Conservation (phyloP, 2,797 vertebrate genomes). For the Chromobotia macracanthus region DNA sequence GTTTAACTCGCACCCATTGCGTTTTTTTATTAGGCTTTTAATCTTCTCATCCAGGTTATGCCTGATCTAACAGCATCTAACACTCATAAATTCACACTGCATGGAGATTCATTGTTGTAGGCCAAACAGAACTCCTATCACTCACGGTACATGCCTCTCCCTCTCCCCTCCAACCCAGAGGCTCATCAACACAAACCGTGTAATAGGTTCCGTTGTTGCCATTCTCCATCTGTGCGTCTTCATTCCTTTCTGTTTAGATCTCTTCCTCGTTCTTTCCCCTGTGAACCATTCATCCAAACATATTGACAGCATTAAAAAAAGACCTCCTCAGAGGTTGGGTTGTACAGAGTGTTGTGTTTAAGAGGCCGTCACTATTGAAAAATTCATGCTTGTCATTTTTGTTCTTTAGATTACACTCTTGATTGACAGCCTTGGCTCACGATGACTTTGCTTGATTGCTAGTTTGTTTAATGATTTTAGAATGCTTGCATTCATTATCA, state of each 20-base stretch:
- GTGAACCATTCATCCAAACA: background rate
- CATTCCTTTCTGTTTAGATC: conserved; percentile 53
- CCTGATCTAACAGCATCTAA: conserved; percentile 34
- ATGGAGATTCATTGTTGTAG: conserved; percentile 30
- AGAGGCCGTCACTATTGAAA: conserved; percentile 29
- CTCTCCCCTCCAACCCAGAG: conserved; percentile 23
- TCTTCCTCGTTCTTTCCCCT: conserved; percentile 38
- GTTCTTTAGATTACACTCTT: conserved; percentile 10
- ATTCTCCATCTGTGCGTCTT: conserved; percentile 23
- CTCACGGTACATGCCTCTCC: background rate
- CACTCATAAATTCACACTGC: conserved; percentile 29
- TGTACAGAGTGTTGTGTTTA: conserved; percentile 31
- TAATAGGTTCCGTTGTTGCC: conserved; percentile 39
- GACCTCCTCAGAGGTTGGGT: background rate
- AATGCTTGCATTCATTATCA: no score
- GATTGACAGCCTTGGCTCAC: background rate
- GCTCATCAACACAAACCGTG: conserved; percentile 37
- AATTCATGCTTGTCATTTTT: conserved; percentile 41
- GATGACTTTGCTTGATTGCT: background rate
- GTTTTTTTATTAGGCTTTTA: conserved; percentile 37
- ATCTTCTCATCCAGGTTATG: conserved; percentile 32
- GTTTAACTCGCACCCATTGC: background rate
- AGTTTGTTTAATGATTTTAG: background rate
- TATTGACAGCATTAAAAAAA: conserved; percentile 9
- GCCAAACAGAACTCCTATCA: conserved; percentile 15